These are phyloP conservation scores for Dendroctonus valens DNA, from an alignment of 1,140 invertebrate genomes.

Conservation along the genomic window DNA sequence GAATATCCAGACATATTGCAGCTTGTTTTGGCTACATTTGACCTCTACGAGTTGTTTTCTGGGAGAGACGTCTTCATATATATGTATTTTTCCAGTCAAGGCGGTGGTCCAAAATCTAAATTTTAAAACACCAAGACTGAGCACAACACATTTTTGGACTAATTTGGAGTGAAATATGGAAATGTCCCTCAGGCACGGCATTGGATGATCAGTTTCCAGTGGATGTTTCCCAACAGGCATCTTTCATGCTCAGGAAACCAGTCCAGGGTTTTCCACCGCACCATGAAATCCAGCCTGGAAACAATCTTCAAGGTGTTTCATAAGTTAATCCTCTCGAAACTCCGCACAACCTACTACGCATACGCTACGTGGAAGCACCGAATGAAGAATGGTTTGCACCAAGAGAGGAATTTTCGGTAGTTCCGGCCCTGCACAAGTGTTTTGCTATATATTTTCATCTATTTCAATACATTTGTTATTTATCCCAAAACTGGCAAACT, in stretches of 20 bases:
- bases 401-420: background rate
- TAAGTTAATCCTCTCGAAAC: too few relatives aligned
- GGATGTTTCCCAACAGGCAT: background rate
- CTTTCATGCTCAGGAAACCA: too few relatives aligned
- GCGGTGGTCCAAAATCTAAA: slow-evolving; percentile 13
- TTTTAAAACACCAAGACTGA: slow-evolving; percentile 5
- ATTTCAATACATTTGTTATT: slow-evolving; percentile 26
- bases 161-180: slow-evolving; percentile 8
- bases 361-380: too few relatives aligned
- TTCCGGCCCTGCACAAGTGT: slow-evolving; percentile 6
- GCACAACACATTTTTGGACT: slow-evolving; percentile 8
- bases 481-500: slow-evolving; percentile 18
- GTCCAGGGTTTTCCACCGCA: too few relatives aligned
- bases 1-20: too few relatives aligned
- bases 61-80: background rate
- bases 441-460: slow-evolving; percentile 19
- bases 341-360: too few relatives aligned
- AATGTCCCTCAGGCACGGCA: background rate
- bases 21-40: background rate
- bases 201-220: background rate
- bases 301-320: too few relatives aligned
- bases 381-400: too few relatives aligned
- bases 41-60: background rate
- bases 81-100: background rate
- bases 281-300: too few relatives aligned